Conservation (phyloP, 1,140 invertebrate genomes). For the Drosophila ohnishii region DNA sequence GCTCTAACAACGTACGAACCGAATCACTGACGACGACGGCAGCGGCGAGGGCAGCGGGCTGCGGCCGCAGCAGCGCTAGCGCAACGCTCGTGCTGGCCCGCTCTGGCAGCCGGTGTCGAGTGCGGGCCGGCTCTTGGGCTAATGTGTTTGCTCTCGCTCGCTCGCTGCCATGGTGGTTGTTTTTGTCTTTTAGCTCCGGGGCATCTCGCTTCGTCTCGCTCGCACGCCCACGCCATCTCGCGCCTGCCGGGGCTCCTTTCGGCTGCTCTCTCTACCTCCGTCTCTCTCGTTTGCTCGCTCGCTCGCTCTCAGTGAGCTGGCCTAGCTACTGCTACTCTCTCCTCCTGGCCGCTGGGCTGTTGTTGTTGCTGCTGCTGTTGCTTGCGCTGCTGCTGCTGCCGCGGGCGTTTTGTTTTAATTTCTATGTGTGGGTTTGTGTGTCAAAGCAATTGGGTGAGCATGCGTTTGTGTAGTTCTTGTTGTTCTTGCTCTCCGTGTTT, state of each 20-base stretch:
- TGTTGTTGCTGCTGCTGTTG: constrained; percentile 14
- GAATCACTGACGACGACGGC: constrained; percentile 67
- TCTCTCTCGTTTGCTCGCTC: background rate
- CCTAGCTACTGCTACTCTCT: constrained; percentile 11
- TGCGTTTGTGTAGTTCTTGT: constrained; percentile 28
- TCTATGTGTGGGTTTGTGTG: constrained; percentile 77
- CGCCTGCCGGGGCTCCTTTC: constrained; percentile 21
- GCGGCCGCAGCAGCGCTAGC: constrained; percentile 23
- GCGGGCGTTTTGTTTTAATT: constrained; percentile 76
- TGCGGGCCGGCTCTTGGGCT: constrained; percentile 8
- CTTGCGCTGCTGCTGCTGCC: constrained; percentile 26
- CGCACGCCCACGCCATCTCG: constrained; percentile 18
- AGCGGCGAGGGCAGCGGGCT: constrained; percentile 39
- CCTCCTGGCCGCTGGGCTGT: constrained; percentile 4
- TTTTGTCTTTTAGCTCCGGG: constrained; percentile 24
- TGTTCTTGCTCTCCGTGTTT: background rate
- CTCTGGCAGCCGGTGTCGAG: constrained; percentile 12
- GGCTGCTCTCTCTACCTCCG: background rate
- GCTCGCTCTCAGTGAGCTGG: background rate
- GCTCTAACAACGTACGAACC: constrained; percentile 80
- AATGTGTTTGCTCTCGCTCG: constrained; percentile 19
- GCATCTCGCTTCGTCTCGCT: constrained; percentile 50
- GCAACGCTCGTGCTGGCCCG: constrained; percentile 46
- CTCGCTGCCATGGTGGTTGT: constrained; percentile 23
- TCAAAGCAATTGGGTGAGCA: constrained; percentile 77